Base-by-base conservation (phyloP, 2,888 invertebrate species). In the Spodoptera picta region DNA sequence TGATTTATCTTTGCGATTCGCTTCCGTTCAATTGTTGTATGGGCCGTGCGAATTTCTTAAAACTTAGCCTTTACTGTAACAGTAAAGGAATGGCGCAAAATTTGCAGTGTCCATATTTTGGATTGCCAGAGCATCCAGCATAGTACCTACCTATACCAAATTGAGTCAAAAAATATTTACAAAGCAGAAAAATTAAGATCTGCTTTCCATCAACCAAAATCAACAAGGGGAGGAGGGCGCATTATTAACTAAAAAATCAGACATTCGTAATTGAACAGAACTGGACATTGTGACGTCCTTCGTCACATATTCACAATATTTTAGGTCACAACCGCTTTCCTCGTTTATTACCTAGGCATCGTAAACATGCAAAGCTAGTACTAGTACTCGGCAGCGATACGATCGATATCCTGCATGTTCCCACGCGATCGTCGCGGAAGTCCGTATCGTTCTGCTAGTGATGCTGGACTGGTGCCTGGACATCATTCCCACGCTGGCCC, bases 1-100 rank as follows among this genome's bases (percentile, higher is more conserved):
- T 75, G 85, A 88, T 84, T 86, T 88, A 87, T 88, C 84, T 88
- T 86, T 83, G 85, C 84, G 80, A 87, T 85, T 86, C 81, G 83
- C 82, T 91, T 90, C 87, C 87, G 84, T 82, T 76, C 61, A 77
- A 77, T 79, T 80, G 82, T 76, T 74, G 78, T 75, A 80, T 81
- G 72, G 74, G 65, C 72, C 85, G 86, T 90, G 89, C 75, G 89
- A 88, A 85, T 79, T 49, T 57, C 48, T 44, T 10, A 9, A 65
- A 62, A 49, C 58, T 58, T 55, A 27, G 46, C 60, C 7, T 64
- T 68, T 49, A 63, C 67, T 53, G 58, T 73, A 56, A 57, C 66
- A 57, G 69, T 65, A 58, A 75, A 69, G 65, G 48, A 59, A 60
- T 62, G 27, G 12, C 10, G 36, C 12, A 6, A 7, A 36, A 6